Conservation (phyloP, 2,113 vertebrate species). For the Engraulis encrasicolus region DNA sequence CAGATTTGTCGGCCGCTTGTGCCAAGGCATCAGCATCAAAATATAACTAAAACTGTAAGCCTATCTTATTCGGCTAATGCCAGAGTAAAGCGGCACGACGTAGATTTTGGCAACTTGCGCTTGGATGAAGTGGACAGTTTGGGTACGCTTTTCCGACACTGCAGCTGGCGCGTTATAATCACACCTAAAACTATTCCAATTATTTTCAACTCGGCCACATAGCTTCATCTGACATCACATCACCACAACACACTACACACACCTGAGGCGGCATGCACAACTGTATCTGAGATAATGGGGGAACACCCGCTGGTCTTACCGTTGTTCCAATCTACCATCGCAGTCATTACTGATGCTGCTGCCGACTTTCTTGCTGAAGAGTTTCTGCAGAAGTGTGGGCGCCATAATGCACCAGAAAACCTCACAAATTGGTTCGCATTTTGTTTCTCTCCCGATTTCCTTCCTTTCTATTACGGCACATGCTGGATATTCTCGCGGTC, state of each 20-base stretch:
- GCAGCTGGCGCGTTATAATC: neutral
- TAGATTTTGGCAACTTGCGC: neutral
- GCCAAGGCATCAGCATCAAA: neutral
- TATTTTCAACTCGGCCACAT: neutral
- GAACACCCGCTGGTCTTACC: conserved; percentile 26
- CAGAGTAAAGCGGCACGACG: no score
- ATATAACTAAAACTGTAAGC: no score
- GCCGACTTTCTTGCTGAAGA: conserved; percentile 41
- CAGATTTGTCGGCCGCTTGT: neutral
- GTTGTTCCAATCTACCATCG: conserved; percentile 22
- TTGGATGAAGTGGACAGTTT: neutral
- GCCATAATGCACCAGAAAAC: conserved; percentile 35
- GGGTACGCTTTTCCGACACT: no score
- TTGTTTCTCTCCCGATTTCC: neutral
- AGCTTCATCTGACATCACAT: neutral
- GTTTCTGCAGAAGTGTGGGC: conserved; percentile 50
- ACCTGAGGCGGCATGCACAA: neutral
- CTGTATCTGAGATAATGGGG: neutral
- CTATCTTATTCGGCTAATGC: no score
- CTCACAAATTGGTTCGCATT: neutral
- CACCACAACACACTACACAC: neutral
- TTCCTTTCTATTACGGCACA: neutral
- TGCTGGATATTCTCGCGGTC: neutral
- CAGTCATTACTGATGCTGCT: conserved; percentile 27
- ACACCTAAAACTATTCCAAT: neutral